These are phyloP conservation scores for Ginglymostoma cirratum DNA, from an alignment of 2,113 vertebrate species.

Conservation along the genomic window DNA sequence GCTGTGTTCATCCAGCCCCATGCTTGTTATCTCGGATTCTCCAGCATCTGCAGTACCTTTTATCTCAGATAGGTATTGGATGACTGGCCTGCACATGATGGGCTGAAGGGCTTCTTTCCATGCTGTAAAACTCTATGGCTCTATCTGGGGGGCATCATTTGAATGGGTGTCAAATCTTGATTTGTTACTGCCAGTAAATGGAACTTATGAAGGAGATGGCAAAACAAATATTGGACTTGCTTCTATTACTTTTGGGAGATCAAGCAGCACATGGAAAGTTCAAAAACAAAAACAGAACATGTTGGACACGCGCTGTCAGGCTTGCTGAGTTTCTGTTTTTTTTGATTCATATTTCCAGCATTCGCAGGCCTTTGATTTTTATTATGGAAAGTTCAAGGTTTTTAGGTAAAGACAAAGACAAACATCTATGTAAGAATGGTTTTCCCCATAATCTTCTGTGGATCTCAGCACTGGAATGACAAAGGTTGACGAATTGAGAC, in stretches of 20 bases:
- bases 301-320: too few relatives aligned
- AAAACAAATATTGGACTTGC: background rate
- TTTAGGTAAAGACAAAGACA: background rate
- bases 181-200: background rate
- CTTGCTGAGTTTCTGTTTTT: too few relatives aligned
- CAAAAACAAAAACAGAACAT: background rate
- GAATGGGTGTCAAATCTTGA: background rate
- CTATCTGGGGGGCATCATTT: too few relatives aligned
- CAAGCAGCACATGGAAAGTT: background rate
- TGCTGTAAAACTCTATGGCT: too few relatives aligned
- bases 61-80: too few relatives aligned
- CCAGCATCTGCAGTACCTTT: too few relatives aligned
- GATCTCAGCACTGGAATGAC: background rate
- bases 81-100: too few relatives aligned
- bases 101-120: too few relatives aligned
- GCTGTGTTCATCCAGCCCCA: too few relatives aligned
- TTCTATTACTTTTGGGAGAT: background rate
- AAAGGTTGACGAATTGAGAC: background rate
- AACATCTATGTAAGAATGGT: background rate
- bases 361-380: too few relatives aligned
- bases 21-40: too few relatives aligned
- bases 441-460: background rate
- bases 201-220: background rate
- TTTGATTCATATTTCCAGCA: too few relatives aligned
- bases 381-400: background rate